Conservation (phyloP, 2,797 vertebrate species). For the Pseudomugil tenellus region DNA sequence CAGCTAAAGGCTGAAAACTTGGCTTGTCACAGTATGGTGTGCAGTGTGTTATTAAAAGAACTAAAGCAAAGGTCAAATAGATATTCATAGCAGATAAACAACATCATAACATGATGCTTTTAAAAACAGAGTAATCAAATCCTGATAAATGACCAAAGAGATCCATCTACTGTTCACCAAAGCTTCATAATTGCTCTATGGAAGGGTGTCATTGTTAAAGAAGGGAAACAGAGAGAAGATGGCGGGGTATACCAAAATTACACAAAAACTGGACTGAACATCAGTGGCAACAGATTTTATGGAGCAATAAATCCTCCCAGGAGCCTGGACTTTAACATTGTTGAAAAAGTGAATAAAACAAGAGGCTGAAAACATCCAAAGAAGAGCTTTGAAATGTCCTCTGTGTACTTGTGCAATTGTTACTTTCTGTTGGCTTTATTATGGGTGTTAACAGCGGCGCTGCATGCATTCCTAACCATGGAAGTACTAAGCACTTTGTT, state of each 20-base stretch:
- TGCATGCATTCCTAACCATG: background rate
- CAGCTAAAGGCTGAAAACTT: too few species aligned
- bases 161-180: background rate
- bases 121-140: background rate
- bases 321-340: background rate
- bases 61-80: too few species aligned
- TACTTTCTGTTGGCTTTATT: background rate
- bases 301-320: background rate
- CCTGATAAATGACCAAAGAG: background rate
- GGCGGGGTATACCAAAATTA: background rate
- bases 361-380: background rate
- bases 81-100: background rate
- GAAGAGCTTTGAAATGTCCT: background rate
- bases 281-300: background rate
- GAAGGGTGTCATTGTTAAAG: background rate
- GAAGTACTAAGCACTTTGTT: background rate
- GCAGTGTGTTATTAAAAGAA: too few species aligned
- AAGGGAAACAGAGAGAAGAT: background rate
- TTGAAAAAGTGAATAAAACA: background rate
- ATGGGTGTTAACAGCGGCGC: conserved; percentile 4
- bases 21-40: too few species aligned
- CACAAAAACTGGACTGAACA: background rate
- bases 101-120: background rate
- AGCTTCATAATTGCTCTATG: background rate
- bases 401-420: background rate